A percentile compares a stretch with the other conserved stretches of the same genome.
phyloP scores from a whole-genome alignment of 2,888 invertebrate genomes.

The Leistus spinibarbis region DNA sequence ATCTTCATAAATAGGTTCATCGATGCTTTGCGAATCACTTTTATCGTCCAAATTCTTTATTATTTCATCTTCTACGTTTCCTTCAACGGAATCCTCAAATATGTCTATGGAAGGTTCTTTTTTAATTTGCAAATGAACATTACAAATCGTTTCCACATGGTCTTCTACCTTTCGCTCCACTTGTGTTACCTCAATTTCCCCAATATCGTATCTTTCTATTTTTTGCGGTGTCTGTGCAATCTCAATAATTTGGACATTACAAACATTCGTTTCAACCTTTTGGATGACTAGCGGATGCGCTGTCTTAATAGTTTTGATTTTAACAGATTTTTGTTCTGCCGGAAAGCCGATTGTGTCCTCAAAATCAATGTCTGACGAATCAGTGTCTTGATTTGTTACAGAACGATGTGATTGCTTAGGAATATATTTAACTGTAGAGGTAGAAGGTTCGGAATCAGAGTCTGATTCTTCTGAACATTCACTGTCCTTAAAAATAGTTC shows the following conservation, averaged over 20 bases:
- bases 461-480: constrained; percentile 34
- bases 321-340: constrained; percentile 4
- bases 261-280: not conserved
- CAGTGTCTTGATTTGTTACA: constrained; percentile 6
- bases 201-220: not conserved
- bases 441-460: constrained; percentile 24
- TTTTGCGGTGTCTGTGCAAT: constrained; percentile 1
- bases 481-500: constrained; percentile 36
- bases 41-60: not conserved
- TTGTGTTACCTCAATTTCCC: not conserved
- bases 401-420: not conserved
- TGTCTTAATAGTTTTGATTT: constrained; percentile 13
- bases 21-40: constrained; percentile 3
- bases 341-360: constrained; percentile 28
- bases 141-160: constrained; percentile 8
- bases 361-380: constrained; percentile 21
- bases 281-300: not conserved
- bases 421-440: constrained; percentile 16
- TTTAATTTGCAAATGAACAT: constrained; percentile 22
- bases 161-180: constrained; percentile 4
- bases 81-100: constrained; percentile 19
- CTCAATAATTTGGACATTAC: constrained; percentile 19
- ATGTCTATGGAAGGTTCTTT: constrained; percentile 18
- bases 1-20: not conserved
- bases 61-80: constrained; percentile 10